Base-by-base conservation (phyloP, 1,140 invertebrate species). In the Chironomus tepperi region DNA sequence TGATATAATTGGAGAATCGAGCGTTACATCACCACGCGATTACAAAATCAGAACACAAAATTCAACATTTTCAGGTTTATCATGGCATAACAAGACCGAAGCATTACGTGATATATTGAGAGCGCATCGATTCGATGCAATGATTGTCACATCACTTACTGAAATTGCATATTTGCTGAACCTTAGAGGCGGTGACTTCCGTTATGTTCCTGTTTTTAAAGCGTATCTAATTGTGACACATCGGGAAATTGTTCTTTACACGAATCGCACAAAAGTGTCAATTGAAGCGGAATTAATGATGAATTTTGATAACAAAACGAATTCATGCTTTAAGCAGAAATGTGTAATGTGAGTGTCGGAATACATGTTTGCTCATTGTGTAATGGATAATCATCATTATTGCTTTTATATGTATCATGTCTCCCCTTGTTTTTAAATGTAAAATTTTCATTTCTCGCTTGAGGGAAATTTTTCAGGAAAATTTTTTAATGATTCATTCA, bases 161-260 rank as follows among this genome's bases (percentile, higher is more conserved):
- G 95, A 98, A 83, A 91, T 97, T 16, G 94, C 95, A 1, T 98
- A 96, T 93, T 82, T 98, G 6, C 86, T 99, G 16, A 99, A 99
- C 81, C 88, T 99, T n/a, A 87, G 98, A 7, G 96, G 96, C 5
- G 86, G 88, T 73, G 97, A 99, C 82, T 87, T 97, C 75, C 91
- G 92, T 0, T 93, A 89, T 79, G 95, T 91, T 34, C 96, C 97
- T 0, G 90, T 97, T 83, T 94, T 85, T 79, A 88, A 83, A 78
- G 87, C 93, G 0, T 96, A 94, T 81, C 87, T 90, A 2, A 85
- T 96, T 34, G 79, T 98, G 1, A 90, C 89, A 47, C 79, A 84
- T 12, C 81, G 84, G 1, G 84, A 87, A 5, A 80, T 92, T 10
- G 84, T 88, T 74, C 84, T 92, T 7, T 92, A 90, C 78, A 84